These are phyloP conservation scores for Synchiropus splendidus DNA, from an alignment of 2,113 vertebrate genomes.

Conservation along the genomic window DNA sequence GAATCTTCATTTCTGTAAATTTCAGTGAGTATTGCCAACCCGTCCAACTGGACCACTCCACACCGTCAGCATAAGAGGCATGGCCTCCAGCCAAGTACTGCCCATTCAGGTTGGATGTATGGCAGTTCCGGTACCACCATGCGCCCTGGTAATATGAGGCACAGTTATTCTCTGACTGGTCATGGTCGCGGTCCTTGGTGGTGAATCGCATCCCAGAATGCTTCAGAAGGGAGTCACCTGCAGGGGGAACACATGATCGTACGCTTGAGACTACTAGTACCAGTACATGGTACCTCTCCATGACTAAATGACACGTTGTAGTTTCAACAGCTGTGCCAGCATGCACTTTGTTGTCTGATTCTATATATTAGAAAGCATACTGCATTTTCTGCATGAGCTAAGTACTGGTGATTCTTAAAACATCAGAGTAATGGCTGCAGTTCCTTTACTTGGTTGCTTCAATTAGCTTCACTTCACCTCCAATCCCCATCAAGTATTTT, in stretches of 20 bases:
- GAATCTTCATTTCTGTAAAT: slow-evolving; percentile 92
- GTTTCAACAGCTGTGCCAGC: no score
- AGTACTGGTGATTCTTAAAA: no score
- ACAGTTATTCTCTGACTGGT: slow-evolving; percentile 95
- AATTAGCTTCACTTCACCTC: no score
- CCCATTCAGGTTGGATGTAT: slow-evolving; percentile 95
- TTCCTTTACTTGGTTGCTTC: no score
- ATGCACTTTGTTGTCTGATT: no score
- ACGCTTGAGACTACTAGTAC: not conserved
- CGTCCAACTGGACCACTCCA: slow-evolving; percentile 96
- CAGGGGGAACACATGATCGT: not conserved
- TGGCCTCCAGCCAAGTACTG: slow-evolving; percentile 87
- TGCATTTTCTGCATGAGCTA: no score
- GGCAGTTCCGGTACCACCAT: slow-evolving; percentile 98
- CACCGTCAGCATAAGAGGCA: slow-evolving; percentile 84
- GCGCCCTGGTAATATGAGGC: slow-evolving; percentile 87
- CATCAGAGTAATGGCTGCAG: no score
- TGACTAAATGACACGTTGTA: no score
- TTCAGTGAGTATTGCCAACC: slow-evolving; percentile 95
- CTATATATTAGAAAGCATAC: no score
- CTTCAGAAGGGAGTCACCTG: slow-evolving; percentile 88
- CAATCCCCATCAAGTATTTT: no score
- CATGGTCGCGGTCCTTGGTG: slow-evolving; percentile 88
- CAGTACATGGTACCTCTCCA: not conserved
- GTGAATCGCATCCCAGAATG: slow-evolving; percentile 94